Evolutionary conservation across 2,888 invertebrate species (phyloP).

Genomic region (Lysandra coridon): DNA sequence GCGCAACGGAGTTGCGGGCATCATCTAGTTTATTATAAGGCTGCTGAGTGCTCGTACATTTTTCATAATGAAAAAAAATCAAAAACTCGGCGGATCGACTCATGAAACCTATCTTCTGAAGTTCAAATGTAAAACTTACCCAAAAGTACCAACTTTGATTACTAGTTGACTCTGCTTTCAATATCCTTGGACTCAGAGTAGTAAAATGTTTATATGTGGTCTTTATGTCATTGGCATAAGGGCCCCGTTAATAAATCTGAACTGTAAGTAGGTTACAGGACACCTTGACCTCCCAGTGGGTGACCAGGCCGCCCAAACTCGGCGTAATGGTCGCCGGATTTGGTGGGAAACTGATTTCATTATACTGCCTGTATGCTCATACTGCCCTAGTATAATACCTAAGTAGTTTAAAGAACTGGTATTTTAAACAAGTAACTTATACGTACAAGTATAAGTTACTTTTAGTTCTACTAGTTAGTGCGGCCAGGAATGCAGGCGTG

Average conservation of each 20-base stretch:
- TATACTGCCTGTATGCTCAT: neutral
- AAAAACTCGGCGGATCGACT: too few species aligned
- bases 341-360: conserved; percentile 28
- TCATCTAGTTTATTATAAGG: too few species aligned
- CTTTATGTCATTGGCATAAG: neutral
- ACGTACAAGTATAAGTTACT: too few species aligned
- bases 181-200: neutral
- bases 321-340: conserved; percentile 20
- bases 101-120: too few species aligned
- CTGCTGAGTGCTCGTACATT: too few species aligned
- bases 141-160: neutral
- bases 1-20: too few species aligned
- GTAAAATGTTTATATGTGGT: neutral
- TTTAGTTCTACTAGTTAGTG: too few species aligned
- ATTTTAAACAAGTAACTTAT: neutral
- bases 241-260: neutral
- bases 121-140: too few species aligned
- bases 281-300: conserved; percentile 28
- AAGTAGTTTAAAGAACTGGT: neutral
- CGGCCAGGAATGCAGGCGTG: too few species aligned
- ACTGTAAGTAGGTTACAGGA: neutral
- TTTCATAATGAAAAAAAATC: too few species aligned
- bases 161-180: neutral
- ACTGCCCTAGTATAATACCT: conserved; percentile 10
- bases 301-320: conserved; percentile 3